Conservation (phyloP, 2,888 invertebrate species). For the Cordilura impudica region DNA sequence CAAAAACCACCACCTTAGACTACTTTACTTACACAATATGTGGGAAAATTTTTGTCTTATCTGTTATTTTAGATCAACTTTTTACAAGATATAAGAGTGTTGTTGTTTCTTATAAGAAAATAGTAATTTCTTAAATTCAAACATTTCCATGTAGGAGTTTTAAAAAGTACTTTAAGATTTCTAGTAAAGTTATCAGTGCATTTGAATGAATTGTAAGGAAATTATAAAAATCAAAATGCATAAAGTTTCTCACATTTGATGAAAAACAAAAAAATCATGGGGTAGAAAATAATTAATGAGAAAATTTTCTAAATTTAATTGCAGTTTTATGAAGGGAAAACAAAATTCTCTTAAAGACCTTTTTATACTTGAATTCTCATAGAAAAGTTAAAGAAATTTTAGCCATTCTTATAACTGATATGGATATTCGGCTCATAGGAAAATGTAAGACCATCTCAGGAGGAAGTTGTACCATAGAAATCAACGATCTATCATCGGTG, state of each 20-base stretch:
- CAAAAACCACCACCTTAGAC: constrained; percentile 42
- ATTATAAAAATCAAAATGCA: constrained; percentile 54
- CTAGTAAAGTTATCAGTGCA: constrained; percentile 10
- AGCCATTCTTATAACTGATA: too few species aligned
- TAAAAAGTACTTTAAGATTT: constrained; percentile 14
- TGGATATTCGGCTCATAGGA: too few species aligned
- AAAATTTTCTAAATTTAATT: constrained; percentile 44
- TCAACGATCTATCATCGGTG: too few species aligned
- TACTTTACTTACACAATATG: constrained; percentile 39
- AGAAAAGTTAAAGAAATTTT: too few species aligned
- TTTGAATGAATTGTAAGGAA: constrained; percentile 39
- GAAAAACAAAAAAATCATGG: background rate
- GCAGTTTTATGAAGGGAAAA: constrained; percentile 21
- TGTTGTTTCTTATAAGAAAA: constrained; percentile 54
- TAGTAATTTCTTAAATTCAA: constrained; percentile 24
- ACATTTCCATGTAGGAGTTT: constrained; percentile 49
- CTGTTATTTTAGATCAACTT: constrained; percentile 55
- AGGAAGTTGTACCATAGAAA: too few species aligned
- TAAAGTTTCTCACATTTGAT: constrained; percentile 56
- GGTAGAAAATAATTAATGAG: constrained; percentile 36
- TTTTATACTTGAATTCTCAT: background rate
- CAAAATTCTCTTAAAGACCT: background rate
- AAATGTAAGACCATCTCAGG: too few species aligned
- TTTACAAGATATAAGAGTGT: constrained; percentile 6
- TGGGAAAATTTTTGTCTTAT: constrained; percentile 54